Percentiles rank a stretch among this genome's conserved stretches.
Conservation (phyloP, 2,888 invertebrate species). For the Formica aserva region DNA sequence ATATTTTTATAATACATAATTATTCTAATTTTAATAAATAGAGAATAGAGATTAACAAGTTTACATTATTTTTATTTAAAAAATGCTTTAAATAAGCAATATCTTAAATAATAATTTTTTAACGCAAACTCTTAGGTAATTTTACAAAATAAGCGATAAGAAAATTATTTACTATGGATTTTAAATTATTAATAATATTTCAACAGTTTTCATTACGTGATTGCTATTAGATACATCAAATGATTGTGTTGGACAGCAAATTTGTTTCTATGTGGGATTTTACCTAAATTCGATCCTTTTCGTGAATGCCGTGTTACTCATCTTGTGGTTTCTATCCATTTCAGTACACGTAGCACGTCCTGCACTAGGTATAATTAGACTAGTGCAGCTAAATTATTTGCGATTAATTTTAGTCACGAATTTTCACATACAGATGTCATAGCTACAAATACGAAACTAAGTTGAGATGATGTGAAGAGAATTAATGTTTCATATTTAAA, state of each 20-base stretch:
- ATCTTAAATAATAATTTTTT: neutral
- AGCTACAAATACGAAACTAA: constrained; percentile 8
- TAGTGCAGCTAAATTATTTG: constrained; percentile 35
- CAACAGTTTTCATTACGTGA: neutral
- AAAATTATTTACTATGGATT: neutral
- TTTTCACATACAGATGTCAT: constrained; percentile 1
- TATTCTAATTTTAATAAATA: neutral
- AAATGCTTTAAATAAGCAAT: neutral
- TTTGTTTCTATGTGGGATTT: neutral
- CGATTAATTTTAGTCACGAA: constrained; percentile 29
- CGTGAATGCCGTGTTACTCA: neutral
- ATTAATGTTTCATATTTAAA: neutral
- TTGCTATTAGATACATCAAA: neutral
- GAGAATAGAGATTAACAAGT: neutral
- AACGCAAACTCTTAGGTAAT: neutral
- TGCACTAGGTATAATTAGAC: constrained; percentile 20
- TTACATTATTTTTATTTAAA: neutral
- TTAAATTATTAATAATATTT: neutral
- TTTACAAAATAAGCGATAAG: neutral
- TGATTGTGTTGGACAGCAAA: neutral
- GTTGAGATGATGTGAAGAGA: neutral
- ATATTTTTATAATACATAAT: neutral
- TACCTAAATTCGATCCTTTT: neutral
- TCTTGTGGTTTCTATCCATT: constrained; percentile 18
- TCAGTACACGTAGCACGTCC: neutral